These are phyloP conservation scores for Eudyptes chrysolophus DNA, from an alignment of 2,113 vertebrate species.

Conservation along the genomic window DNA sequence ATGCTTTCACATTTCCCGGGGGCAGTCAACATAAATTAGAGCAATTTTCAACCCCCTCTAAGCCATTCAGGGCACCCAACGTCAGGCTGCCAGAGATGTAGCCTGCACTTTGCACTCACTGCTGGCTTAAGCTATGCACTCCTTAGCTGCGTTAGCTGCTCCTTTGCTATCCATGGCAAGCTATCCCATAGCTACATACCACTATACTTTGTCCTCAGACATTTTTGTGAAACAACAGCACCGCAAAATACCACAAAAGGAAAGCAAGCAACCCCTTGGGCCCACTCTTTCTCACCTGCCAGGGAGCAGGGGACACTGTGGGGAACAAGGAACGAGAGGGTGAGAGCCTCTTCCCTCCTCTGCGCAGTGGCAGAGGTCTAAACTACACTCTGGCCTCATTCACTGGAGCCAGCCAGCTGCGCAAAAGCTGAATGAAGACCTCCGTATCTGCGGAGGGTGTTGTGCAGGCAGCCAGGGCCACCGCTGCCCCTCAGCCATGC, in stretches of 20 bases:
- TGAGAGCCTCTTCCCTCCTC: neutral
- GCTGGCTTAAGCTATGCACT: neutral
- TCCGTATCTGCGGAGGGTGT: neutral
- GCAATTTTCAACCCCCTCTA: neutral
- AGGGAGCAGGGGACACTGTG: neutral
- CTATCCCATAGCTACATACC: neutral
- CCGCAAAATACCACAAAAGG: neutral
- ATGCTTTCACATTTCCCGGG: neutral
- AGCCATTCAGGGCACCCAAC: neutral
- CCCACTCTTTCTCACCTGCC: neutral
- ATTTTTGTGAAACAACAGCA: neutral
- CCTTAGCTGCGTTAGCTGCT: neutral
- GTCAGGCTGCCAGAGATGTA: neutral
- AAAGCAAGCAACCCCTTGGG: neutral
- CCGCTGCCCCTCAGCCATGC: neutral
- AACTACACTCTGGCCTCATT: neutral
- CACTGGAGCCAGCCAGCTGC: neutral
- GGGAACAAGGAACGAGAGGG: accelerated
- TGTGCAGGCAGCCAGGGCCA: neutral
- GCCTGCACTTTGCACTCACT: neutral
- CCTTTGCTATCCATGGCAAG: neutral
- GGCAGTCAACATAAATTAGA: neutral
- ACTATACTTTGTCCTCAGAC: neutral
- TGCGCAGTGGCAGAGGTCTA: accelerated
- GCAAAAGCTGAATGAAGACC: neutral